phyloP scores from a whole-genome alignment of 2,113 vertebrate species.

The Semicossyphus pulcher region DNA sequence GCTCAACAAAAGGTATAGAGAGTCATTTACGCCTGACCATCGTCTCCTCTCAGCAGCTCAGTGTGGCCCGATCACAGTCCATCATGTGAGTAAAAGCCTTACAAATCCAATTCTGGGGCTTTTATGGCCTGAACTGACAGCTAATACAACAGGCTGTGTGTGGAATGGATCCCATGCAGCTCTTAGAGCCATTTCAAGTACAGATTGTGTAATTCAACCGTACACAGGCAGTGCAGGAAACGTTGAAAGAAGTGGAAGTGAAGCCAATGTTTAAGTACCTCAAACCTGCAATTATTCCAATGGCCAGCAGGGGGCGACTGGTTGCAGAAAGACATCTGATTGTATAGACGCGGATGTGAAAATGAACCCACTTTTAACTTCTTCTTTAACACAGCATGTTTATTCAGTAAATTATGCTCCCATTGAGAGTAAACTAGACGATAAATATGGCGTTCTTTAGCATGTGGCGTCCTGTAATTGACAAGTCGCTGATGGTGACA shows the following conservation, averaged over 20 bases:
- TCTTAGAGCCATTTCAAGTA: conserved; percentile 15
- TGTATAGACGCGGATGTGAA: neutral
- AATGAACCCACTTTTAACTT: neutral
- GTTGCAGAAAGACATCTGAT: too few relatives aligned
- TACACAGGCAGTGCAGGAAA: neutral
- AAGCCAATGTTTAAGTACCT: too few relatives aligned
- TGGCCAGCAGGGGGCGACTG: too few relatives aligned
- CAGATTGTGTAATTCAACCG: conserved; percentile 20
- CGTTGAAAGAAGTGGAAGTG: neutral
- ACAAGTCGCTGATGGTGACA: neutral
- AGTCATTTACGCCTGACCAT: conserved; percentile 59
- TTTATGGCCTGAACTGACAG: conserved; percentile 49
- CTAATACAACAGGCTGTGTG: conserved; percentile 27
- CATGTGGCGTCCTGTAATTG: neutral
- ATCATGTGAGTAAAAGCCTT: conserved; percentile 58
- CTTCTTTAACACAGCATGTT: neutral
- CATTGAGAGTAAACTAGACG: too few relatives aligned
- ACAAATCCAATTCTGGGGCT: conserved; percentile 60
- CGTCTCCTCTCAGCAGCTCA: conserved; percentile 50
- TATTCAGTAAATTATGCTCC: neutral
- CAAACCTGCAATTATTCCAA: too few relatives aligned
- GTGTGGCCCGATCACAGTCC: conserved; percentile 55
- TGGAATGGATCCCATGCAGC: conserved; percentile 36
- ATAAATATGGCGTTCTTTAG: neutral
- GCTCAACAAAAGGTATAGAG: conserved; percentile 65